These are phyloP conservation scores for Caenorhabditis remanei DNA, from an alignment of 1,140 invertebrate genomes.

Conservation along the genomic window DNA sequence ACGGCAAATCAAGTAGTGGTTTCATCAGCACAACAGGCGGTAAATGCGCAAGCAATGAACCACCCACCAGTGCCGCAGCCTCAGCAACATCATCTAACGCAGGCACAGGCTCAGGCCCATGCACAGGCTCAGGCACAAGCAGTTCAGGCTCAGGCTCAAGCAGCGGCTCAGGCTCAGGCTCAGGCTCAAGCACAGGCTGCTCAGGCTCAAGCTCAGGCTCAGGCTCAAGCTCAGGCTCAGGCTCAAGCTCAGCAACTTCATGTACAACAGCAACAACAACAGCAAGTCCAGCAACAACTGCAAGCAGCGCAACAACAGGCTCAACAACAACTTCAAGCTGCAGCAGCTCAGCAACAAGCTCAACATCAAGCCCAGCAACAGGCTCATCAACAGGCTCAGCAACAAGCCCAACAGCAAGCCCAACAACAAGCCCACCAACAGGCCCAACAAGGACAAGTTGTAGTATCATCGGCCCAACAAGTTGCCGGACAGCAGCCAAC, in stretches of 20 bases:
- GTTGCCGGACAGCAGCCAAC: not conserved
- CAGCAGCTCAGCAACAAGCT: not conserved
- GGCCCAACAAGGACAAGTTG: not conserved
- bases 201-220: conserved; percentile 18
- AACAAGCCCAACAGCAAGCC: conserved; percentile 24
- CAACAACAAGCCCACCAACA: conserved; percentile 1
- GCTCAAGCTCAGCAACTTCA: not conserved
- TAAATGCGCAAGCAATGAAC: conserved; percentile 22
- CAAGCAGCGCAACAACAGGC: not conserved
- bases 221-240: conserved; percentile 17
- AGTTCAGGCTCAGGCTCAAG: conserved; percentile 7
- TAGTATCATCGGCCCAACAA: not conserved
- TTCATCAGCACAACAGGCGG: not conserved
- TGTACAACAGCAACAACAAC: not conserved
- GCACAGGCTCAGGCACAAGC: conserved; percentile 18
- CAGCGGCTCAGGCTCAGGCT: conserved; percentile 3
- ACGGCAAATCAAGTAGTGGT: not conserved
- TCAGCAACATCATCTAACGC: not conserved
- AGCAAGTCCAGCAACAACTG: not conserved
- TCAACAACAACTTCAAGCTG: not conserved
- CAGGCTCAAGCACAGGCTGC: conserved; percentile 31
- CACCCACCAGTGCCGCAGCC: conserved; percentile 25
- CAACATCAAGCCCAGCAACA: not conserved
- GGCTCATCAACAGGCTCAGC: conserved; percentile 10
- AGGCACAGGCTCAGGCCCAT: not conserved